phyloP scores from a whole-genome alignment of 2,888 invertebrate genomes.

The Conops quadrifasciatus region DNA sequence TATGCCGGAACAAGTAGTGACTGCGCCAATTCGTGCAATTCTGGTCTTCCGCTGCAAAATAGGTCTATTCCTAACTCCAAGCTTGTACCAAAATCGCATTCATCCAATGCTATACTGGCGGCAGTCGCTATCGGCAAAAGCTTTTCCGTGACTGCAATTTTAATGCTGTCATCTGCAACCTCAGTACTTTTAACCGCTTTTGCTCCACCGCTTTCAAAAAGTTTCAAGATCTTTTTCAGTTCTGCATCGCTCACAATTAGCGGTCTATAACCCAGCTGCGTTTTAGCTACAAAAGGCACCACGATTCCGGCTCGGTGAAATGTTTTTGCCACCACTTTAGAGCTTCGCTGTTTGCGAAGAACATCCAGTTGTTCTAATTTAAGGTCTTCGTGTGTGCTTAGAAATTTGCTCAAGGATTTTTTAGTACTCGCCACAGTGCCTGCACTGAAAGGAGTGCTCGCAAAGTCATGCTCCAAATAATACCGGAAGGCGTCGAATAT shows the following conservation, averaged over 20 bases:
- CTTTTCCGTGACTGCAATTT: slow-evolving; percentile 71
- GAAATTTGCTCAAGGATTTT: slow-evolving; percentile 71
- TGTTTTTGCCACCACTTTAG: slow-evolving; percentile 73
- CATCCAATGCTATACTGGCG: slow-evolving; percentile 80
- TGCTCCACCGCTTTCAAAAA: slow-evolving; percentile 69
- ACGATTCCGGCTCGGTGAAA: slow-evolving; percentile 86
- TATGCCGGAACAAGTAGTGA: slow-evolving; percentile 79
- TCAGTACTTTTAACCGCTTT: slow-evolving; percentile 54
- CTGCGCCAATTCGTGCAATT: slow-evolving; percentile 73
- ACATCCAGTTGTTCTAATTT: slow-evolving; percentile 68
- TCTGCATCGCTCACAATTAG: slow-evolving; percentile 75
- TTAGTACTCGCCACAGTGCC: slow-evolving; percentile 70
- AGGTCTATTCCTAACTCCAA: slow-evolving; percentile 88
- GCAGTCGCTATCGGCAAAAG: slow-evolving; percentile 84
- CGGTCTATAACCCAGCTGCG: slow-evolving; percentile 85
- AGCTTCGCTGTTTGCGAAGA: slow-evolving; percentile 71
- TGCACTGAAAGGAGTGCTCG: slow-evolving; percentile 71
- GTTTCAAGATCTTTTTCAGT: slow-evolving; percentile 75
- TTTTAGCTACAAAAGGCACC: slow-evolving; percentile 83
- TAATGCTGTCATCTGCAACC: slow-evolving; percentile 67
- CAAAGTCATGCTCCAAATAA: slow-evolving; percentile 58
- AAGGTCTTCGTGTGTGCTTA: slow-evolving; percentile 70
- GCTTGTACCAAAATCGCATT: slow-evolving; percentile 94
- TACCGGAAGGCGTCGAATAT: slow-evolving; percentile 59
- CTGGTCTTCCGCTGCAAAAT: slow-evolving; percentile 77